phyloP scores from a whole-genome alignment of 2,113 vertebrate genomes.

The Eulemur rufifrons region DNA sequence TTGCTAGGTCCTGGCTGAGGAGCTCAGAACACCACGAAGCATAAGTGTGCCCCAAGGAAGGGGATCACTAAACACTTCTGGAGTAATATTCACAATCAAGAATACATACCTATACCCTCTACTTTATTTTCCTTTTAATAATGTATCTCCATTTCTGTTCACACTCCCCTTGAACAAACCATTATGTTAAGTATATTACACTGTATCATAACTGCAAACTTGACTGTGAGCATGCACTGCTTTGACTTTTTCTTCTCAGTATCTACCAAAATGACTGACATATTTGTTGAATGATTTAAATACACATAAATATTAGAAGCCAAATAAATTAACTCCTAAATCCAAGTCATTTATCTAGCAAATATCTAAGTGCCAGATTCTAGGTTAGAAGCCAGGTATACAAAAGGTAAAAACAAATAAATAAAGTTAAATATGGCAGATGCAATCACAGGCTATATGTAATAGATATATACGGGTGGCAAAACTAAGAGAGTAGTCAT shows the following conservation, averaged over 20 bases:
- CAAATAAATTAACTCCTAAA: slow-evolving; percentile 12
- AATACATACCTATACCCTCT: not conserved
- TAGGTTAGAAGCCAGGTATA: not conserved
- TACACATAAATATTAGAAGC: not conserved
- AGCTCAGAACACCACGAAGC: not conserved
- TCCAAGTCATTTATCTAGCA: not conserved
- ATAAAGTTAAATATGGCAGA: not conserved
- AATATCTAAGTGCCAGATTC: not conserved
- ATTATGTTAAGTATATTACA: not conserved
- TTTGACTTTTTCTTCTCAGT: not conserved
- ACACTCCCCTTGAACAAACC: not conserved
- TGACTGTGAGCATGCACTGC: not conserved
- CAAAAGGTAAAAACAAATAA: not conserved
- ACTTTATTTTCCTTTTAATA: not conserved
- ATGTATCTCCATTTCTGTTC: not conserved
- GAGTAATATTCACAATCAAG: not conserved
- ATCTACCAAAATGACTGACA: not conserved
- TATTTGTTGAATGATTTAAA: not conserved
- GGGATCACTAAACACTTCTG: not conserved
- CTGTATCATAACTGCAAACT: not conserved
- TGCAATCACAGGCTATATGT: not conserved
- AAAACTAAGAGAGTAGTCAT: not conserved
- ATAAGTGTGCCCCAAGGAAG: not conserved
- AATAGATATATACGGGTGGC: not conserved
- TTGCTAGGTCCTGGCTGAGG: not conserved